Evolutionary conservation across 2,113 vertebrate species (phyloP), one percentile per base, ranked within the genome.

Genomic region (Plotosus lineatus): DNA sequence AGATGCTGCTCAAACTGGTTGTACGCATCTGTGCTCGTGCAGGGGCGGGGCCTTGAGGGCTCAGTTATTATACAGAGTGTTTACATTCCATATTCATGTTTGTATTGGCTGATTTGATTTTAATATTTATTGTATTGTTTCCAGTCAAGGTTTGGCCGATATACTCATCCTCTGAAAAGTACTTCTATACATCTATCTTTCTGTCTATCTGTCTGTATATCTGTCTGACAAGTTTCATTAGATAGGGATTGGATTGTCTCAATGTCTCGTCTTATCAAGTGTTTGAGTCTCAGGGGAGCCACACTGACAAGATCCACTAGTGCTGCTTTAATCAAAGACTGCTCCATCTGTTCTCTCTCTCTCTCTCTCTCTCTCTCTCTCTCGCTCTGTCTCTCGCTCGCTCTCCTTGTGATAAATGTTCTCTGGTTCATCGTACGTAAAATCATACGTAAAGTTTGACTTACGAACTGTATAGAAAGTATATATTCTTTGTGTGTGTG

Each of bases 281-380:
- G 73, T 84, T 72, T 79, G 72, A 53, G 12, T 58, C 60, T 75
- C 55, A 66, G 76, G 58, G 42, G 76, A 63, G 28, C 0, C 28
- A 48, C 28, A n/a, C 44, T 23, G 36, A 76, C 38, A 1, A 65
- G 58, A 48, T 51, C 19, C 40, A 33, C 42, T 63, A 51, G 50
- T 56, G 44, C 75, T 36, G 76, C 33, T 77, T 65, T 78, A 33
- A 78, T 51, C 44, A 51, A 31, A 78, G 19, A 51, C 42, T 21
- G n/a, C 23, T 76, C 75, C 61, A 48, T 77, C 56, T 44, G 19
- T 48, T n/a, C 69, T 50, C 68, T 72, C 26, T 50, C 44, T 72
- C 44, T 4, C 68, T 17, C 74, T 40, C 28, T 12, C 3, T 44
- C 14, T 26, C 4, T 26, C 36, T 42, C 11, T 44, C 15, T 14